Evolutionary conservation across 2,888 invertebrate genomes (phyloP), one percentile per base, ranked within the genome.

Genomic region (Vanessa cardui): DNA sequence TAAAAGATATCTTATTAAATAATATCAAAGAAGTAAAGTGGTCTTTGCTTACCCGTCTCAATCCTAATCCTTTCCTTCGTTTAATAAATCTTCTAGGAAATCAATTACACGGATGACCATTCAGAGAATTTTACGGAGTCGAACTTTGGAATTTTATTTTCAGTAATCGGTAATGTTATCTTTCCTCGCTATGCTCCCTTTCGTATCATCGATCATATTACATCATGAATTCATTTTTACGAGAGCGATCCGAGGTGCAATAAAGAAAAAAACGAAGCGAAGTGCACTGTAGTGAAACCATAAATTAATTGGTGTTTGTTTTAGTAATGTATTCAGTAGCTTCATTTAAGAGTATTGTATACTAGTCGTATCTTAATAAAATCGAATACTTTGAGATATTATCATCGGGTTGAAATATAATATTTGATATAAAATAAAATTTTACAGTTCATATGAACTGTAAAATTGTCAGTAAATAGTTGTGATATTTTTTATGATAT

Each of bases 221-320:
- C 73, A 71, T 66, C 61, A 61, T 73, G 74, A 76, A 76, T 74
- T 72, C 73, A 66, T 54, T 72, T n/a, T 77, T 82, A 80, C 77
- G 79, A 73, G 74, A 76, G 75, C 79, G 79, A 80, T 80, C 74
- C 72, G 63, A 76, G 76, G 71, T 71, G 69, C 77, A 69, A 82
- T 84, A 83, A 82, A 83, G 80, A 81, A 80, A 79, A 56, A 54
- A 65, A 79, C n/a, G n/a, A 72, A 46, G 54, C 77, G 54, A 47
- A 71, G 73, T 71, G 70, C 68, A 60, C 44, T 63, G 52, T 70
- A 75, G 73, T 75, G 77, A 77, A 50, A 50, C 21, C 50, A 50
- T 50, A 50, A 26, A 26, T 26, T 26, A 26, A 26, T 26, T 26
- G 26, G 26, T 26, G 26, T 26, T 26, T 26, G 26, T 26, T 26